Conservation (phyloP, 1,140 invertebrate genomes). For the Phymorhynchus buccinoides region DNA sequence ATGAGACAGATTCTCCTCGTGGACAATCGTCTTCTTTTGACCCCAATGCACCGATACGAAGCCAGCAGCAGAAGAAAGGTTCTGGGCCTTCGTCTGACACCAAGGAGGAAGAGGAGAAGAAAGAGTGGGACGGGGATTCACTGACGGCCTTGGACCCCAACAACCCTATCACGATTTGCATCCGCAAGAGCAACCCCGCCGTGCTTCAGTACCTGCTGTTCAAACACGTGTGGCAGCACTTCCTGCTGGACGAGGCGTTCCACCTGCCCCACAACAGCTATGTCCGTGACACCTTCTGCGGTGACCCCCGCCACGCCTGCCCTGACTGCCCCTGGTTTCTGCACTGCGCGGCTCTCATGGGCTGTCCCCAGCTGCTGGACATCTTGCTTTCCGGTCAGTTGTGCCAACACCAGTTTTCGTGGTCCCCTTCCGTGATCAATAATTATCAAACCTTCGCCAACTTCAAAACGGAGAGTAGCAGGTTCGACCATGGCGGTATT, state of each 20-base stretch:
- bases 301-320: neutral
- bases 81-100: neutral
- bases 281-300: neutral
- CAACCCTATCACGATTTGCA: constrained; percentile 27
- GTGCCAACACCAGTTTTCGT: neutral
- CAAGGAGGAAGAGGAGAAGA: neutral
- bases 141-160: neutral
- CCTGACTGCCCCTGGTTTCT: constrained; percentile 21
- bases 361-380: constrained; percentile 3
- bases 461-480: neutral
- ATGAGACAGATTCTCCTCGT: neutral
- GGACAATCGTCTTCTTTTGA: neutral
- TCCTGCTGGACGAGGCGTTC: constrained; percentile 30
- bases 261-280: constrained; percentile 18
- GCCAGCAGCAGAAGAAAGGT: neutral
- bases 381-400: neutral
- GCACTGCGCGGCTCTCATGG: constrained; percentile 29
- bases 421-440: neutral
- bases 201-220: constrained; percentile 32
- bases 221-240: constrained; percentile 39
- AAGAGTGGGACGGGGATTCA: neutral
- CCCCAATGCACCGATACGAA: neutral
- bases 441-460: neutral
- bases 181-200: neutral
- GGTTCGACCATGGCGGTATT: neutral